Evolutionary conservation across 1,140 invertebrate species (phyloP), one percentile per base, ranked within the genome.

Genomic region (Diorhabda elongata): DNA sequence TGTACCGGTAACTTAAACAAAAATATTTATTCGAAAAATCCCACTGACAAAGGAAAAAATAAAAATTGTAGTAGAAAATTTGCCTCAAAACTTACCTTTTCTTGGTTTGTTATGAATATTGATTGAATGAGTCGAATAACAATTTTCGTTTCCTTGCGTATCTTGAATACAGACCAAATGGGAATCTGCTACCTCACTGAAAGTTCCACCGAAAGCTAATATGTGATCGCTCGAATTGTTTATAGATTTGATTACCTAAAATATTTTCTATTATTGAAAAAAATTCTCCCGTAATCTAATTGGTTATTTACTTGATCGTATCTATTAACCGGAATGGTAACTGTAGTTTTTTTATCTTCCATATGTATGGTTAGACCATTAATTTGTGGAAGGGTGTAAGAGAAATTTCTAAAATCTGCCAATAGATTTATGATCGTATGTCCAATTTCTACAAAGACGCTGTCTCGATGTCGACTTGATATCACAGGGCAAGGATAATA

Each of bases 351-450:
- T 74, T 91, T 89, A 73, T 93, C 92, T 81, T 93, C 91, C 87
- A 95, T 92, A 75, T 94, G 92, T 71, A 95, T 92, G 0, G 87
- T 88, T 57, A 95, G 80, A 1, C 93, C 93, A 64, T 88, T 83
- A 2, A 96, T 90, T 42, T 87, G 86, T 2, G 92, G 91, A 71
- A 96, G 80, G 41, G 91, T 92, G 77, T 96, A 96, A 3, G 92
- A 88, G 80, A 89, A 95, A 80, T 94, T 95, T 65, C 92, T 84
- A 79, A 96, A 95, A 84, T 96, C 94, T 4, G 92, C 92, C 65
- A 96, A 81, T 52, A 96, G 85, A 83, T 94, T 95, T 83, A 96
- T 94, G 61, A 96, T 94, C 5, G 94, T 96, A 75, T 95, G 92
- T 7, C 93, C 93, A 67, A 96, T 92, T 83, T 96, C 93, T 60